Base-by-base conservation (phyloP, 2,888 invertebrate genomes). In the Lacanobia oleracea region DNA sequence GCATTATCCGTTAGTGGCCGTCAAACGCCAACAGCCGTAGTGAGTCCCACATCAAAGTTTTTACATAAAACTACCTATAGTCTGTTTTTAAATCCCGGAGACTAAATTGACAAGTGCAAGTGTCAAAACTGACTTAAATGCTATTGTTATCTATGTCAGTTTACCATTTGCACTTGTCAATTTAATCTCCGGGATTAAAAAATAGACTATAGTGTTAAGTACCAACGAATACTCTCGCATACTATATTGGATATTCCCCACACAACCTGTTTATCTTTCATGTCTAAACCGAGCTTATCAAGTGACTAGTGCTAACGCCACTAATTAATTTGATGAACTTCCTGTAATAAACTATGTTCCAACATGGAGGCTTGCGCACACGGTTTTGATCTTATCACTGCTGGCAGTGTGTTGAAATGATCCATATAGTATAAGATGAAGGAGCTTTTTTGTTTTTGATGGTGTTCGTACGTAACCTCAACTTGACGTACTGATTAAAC, bases 291-390 rank as follows among this genome's bases (percentile, higher is more conserved):
- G 18, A 60, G 70, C 61, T 75, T 27, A 75, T 62, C 21, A 62
- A 62, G 61, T 57, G 56, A 62, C 70, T 75, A 77, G 78, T 57
- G 27, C 43, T 57, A 21, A 48, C 70, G 21, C 43, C 23, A 48
- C 61, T 57, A 77, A 75, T 70, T 62, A 69, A 77, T 77, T 70
- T 69, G 40, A 59, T 59, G 21, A 23, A 56, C 12, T 77, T 45
- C 53, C 51, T 61, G 23, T 37, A 57, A 54, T 51, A 9, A 57
- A 57, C 43, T 18, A 40, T n/a, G 12, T 7, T 1, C 27, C 16
- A 16, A 12, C 6, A 37, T 51, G 33, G 40, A 18, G 23, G n/a
- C 45, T 37, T 8, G 53, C 9, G n/a, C 8, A 7, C 16, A 53
- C 3, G 14, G 40, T 40, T 53, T n/a, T 1, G n/a, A 12, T 56